These are phyloP conservation scores for Microtus oregoni DNA, from an alignment of 2,113 vertebrate genomes.

Conservation along the genomic window DNA sequence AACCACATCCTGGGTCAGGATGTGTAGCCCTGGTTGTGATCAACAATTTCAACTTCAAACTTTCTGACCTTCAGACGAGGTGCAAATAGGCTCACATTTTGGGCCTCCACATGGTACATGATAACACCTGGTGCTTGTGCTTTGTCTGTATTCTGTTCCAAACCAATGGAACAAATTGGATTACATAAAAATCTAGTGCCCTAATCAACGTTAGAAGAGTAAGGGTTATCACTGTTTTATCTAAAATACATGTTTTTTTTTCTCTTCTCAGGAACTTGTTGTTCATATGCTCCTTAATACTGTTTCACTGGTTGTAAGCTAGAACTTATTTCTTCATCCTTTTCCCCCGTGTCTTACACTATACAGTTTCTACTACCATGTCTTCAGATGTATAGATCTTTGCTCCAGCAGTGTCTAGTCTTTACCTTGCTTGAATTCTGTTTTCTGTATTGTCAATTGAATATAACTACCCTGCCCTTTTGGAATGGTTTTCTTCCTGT, in stretches of 20 bases:
- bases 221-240: background rate
- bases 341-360: background rate
- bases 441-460: background rate
- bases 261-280: background rate
- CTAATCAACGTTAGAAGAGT: constrained; percentile 41
- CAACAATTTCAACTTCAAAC: no score
- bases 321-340: background rate
- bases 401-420: background rate
- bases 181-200: background rate
- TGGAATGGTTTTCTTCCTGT: background rate
- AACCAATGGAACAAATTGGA: background rate
- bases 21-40: no score
- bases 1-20: no score
- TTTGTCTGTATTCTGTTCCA: background rate
- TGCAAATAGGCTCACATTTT: no score
- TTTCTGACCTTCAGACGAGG: no score
- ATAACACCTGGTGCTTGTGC: background rate
- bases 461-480: background rate
- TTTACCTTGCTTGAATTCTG: background rate
- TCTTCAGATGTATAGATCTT: background rate
- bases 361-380: background rate
- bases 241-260: background rate
- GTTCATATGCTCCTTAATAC: background rate
- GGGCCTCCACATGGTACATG: background rate
- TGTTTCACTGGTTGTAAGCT: background rate